These are phyloP conservation scores for Mellilla xanthometata DNA, from an alignment of 2,888 invertebrate genomes.

Conservation along the genomic window DNA sequence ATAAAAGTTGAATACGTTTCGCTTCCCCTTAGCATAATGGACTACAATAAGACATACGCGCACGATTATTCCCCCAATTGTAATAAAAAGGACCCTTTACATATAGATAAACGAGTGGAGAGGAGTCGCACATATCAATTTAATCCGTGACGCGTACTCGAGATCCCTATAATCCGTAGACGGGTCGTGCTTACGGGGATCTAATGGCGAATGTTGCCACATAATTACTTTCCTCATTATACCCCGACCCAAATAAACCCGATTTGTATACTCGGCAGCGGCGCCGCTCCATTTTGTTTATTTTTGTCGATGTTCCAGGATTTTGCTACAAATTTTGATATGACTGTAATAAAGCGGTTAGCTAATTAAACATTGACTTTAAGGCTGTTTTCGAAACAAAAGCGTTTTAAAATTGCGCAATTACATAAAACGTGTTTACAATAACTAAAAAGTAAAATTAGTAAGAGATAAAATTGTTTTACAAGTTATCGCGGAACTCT, in stretches of 20 bases:
- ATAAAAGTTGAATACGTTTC: conserved; percentile 56
- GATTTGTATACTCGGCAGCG: conserved; percentile 31
- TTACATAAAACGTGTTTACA: no score
- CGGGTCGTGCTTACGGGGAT: conserved; percentile 61
- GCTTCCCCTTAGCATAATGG: conserved; percentile 49
- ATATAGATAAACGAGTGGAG: conserved; percentile 72
- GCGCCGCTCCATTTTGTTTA: no score
- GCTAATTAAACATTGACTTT: no score
- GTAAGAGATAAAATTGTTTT: not conserved
- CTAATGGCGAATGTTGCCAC: conserved; percentile 68
- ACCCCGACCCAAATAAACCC: conserved; percentile 43
- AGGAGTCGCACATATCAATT: conserved; percentile 74
- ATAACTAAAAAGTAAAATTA: no score
- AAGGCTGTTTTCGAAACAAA: no score
- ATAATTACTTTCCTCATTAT: conserved; percentile 70
- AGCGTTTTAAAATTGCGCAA: no score
- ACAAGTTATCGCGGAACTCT: not conserved
- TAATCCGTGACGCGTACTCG: conserved; percentile 67
- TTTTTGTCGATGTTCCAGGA: not conserved
- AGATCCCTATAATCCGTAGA: conserved; percentile 70
- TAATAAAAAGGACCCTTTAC: conserved; percentile 76
- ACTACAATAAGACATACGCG: conserved; percentile 67
- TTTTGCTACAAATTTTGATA: no score
- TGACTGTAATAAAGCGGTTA: no score
- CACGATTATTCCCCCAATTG: conserved; percentile 67